Evolutionary conservation across 2,888 invertebrate genomes (phyloP), one percentile per base, ranked within the genome.

Genomic region (Agonopterix subpropinquella): DNA sequence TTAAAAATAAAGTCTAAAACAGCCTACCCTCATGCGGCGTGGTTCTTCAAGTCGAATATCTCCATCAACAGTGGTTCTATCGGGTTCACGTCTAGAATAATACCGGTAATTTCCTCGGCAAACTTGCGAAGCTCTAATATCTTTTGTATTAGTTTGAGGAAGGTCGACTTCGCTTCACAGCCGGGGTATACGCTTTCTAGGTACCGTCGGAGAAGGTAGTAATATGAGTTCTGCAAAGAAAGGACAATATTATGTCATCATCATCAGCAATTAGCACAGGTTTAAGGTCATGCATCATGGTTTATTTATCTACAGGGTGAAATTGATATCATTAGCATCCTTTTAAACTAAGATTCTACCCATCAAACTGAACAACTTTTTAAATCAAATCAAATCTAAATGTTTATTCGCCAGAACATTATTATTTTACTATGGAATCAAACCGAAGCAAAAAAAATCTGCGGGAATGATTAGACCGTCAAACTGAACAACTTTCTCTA

Each of bases 21-120:
- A 11, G 39, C 51, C 11, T 53, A 52, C 44, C 48, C 50, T 67
- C 70, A 76, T 53, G 75, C 74, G 7, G 75, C 74, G n/a, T 87
- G 88, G 35, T 87, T 92, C 70, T 97, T 97, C 54, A 98, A 89
- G 87, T 98, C 98, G 67, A 98, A 97, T 70, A 98, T 97, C 90
- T 98, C 98, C 75, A 98, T 94, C 44, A 98, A 89, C 39, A 98
- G 87, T 0, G 98, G 98, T 67, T 98, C 98, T 43, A 98, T 95
- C 36, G 98, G 97, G 89, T 98, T 97, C 1, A 97, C 96, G 80
- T 98, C 96, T 28, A 98, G 89, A 77, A 96, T 4, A 98, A 96
- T 41, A n/a, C 94, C 93, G 8, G 98, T 95, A n/a, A 98, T 94
- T 64, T 96, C 95, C 62, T 97, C 96, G 53, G 97, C 96, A 47